Conservation (phyloP, 2,113 vertebrate species). For the Plecotus auritus region DNA sequence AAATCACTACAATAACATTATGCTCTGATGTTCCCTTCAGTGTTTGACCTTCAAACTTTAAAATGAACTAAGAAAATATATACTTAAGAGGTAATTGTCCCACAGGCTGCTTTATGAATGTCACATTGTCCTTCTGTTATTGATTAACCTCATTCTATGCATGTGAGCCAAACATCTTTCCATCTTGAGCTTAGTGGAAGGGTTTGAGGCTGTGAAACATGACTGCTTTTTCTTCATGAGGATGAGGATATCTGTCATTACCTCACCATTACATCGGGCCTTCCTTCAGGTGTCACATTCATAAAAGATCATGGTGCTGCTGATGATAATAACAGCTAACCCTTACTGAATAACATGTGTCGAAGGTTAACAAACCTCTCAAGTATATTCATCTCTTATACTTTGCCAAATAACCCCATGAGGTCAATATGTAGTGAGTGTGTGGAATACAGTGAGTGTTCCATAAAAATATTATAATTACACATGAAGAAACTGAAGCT, state of each 20-base stretch:
- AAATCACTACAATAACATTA: constrained; percentile 41
- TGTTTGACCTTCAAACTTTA: constrained; percentile 59
- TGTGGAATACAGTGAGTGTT: not conserved
- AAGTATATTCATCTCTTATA: not conserved
- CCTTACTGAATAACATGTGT: not conserved
- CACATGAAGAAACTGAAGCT: not conserved
- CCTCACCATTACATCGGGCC: not conserved
- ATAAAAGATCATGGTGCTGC: not conserved
- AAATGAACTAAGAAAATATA: constrained; percentile 14
- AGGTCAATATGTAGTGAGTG: not conserved
- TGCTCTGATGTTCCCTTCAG: not conserved
- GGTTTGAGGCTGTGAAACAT: not conserved
- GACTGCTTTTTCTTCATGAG: not conserved
- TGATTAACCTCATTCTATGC: constrained; percentile 48
- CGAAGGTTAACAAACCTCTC: not conserved
- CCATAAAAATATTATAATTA: not conserved
- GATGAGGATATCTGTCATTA: not conserved
- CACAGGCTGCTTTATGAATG: not conserved
- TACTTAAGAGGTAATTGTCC: constrained; percentile 35
- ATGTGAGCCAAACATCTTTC: constrained; percentile 16
- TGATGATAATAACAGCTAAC: not conserved
- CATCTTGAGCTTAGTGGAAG: not conserved
- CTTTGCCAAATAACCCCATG: not conserved
- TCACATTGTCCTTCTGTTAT: constrained; percentile 38
- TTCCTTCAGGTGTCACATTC: not conserved